Conservation (phyloP, 2,113 vertebrate species). For the Bothrops jararaca region DNA sequence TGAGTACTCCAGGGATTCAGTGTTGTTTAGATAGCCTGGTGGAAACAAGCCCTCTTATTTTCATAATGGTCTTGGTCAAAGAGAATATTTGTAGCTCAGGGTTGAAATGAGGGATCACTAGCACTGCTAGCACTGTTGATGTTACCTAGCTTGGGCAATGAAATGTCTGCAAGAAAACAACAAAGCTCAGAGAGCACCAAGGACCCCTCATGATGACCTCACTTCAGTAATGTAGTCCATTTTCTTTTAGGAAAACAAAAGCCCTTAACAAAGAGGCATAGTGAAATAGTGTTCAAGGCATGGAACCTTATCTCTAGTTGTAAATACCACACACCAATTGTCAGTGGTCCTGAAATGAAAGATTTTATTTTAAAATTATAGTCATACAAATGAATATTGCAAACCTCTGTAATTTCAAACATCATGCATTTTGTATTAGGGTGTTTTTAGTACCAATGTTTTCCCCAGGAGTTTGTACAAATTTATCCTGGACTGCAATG, state of each 20-base stretch:
- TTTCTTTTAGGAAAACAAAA: constrained; percentile 47
- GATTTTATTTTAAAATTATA: too few species aligned
- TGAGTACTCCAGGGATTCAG: constrained; percentile 38
- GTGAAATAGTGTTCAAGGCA: too few species aligned
- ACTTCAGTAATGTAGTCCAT: constrained; percentile 51
- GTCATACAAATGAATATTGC: too few species aligned
- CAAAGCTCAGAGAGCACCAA: neutral
- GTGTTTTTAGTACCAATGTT: neutral
- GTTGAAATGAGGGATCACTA: too few species aligned
- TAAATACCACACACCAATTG: too few species aligned
- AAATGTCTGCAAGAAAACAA: neutral
- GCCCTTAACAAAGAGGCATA: too few species aligned
- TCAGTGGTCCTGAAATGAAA: too few species aligned
- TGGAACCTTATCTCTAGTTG: too few species aligned
- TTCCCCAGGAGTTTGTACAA: neutral
- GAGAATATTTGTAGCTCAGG: too few species aligned
- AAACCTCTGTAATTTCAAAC: too few species aligned
- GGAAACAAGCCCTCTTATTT: constrained; percentile 44
- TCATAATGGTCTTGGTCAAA: too few species aligned
- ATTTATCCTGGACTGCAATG: neutral
- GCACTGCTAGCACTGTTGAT: neutral
- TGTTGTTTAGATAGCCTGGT: constrained; percentile 42
- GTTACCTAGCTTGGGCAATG: neutral
- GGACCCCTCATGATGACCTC: neutral
- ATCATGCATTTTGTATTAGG: neutral